These are phyloP conservation scores for Pegea sp. DNA, from an alignment of 23 tunicate genomes.

Conservation along the genomic window DNA sequence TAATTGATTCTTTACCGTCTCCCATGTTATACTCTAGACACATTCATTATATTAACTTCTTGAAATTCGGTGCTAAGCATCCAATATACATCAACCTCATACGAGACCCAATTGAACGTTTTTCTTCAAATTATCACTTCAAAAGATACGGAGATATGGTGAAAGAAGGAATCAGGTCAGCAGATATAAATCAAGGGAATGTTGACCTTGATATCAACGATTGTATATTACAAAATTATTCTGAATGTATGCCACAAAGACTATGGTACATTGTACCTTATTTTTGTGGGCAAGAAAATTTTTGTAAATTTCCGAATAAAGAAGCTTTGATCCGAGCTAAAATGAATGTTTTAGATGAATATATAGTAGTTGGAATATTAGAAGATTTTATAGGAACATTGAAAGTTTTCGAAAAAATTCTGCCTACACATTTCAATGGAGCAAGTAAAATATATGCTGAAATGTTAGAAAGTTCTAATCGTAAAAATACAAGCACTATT, in stretches of 20 bases:
- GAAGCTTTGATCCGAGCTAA: slow-evolving; percentile 16
- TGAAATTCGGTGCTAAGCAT: slow-evolving; percentile 20
- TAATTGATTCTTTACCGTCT: slow-evolving; percentile 12
- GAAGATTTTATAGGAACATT: slow-evolving; percentile 25
- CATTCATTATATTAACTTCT: slow-evolving; percentile 53
- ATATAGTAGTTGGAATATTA: slow-evolving; percentile 18
- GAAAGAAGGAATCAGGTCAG: not conserved
- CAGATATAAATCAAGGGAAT: not conserved
- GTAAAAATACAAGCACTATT: not conserved
- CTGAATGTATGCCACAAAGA: slow-evolving; percentile 4
- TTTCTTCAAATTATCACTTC: slow-evolving; percentile 69
- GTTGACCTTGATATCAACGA: slow-evolving; percentile 18
- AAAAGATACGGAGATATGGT: slow-evolving; percentile 38
- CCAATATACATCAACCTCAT: slow-evolving; percentile 78
- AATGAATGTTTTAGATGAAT: slow-evolving; percentile 8
- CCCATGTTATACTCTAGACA: slow-evolving; percentile 72
- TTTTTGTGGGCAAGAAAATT: slow-evolving; percentile 26
- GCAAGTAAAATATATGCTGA: slow-evolving; percentile 1
- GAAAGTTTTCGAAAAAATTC: slow-evolving; percentile 12
- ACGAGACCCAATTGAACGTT: slow-evolving; percentile 83
- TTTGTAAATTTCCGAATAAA: slow-evolving; percentile 10
- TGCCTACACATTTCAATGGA: slow-evolving; percentile 14
- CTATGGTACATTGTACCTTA: slow-evolving; percentile 41
- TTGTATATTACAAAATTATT: slow-evolving; percentile 8
- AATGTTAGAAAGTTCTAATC: not conserved